Base-by-base conservation (phyloP, 2,113 vertebrate genomes). In the Pteropus alecto region DNA sequence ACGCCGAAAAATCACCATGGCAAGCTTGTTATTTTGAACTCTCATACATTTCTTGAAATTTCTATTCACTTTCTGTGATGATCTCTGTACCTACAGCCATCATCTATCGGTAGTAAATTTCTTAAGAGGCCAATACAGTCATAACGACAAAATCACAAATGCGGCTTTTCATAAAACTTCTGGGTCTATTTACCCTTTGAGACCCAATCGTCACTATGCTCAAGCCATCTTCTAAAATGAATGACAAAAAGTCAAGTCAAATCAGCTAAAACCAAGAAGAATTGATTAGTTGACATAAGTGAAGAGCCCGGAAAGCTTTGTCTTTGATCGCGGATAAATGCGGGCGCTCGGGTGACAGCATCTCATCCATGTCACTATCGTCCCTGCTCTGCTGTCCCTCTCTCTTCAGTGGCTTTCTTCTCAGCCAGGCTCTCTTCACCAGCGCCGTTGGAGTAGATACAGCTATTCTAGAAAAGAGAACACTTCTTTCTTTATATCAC, bases 41-140 rank as follows among this genome's bases (percentile, higher is more conserved):
- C 71, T 65, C n/a, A 13, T 26, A 95, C 70, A 90, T 58, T 83
- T 77, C 43, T 92, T 77, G 70, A n/a, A 67, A 51, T 51, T 79
- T 9, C 30, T 86, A 1, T 41, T 87, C 33, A 24, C 33, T 78
- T 58, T 68, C 41, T 41, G 12, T n/a, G 19, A 71, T 81, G 60
- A 15, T 56, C 61, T 90, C 48, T 93, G 58, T n/a, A 28, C 41
- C 33, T 30, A 48, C 13, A 90, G 14, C 12, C 22, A 70, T 58
- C 46, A 58, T 22, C 48, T 54, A 24, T 15, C 84, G 76, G 28
- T 28, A 87, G 26, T 21, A 78, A 43, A 79, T 89, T 58, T 91
- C 73, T 83, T 68, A 46, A 74, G 22, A 77, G 26, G 33, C 58
- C 60, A 33, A 19, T 70, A 30, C 5, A 30, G 7, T 63, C n/a